Evolutionary conservation across 1,140 invertebrate species (phyloP).

Genomic region (Charaxes varanes): DNA sequence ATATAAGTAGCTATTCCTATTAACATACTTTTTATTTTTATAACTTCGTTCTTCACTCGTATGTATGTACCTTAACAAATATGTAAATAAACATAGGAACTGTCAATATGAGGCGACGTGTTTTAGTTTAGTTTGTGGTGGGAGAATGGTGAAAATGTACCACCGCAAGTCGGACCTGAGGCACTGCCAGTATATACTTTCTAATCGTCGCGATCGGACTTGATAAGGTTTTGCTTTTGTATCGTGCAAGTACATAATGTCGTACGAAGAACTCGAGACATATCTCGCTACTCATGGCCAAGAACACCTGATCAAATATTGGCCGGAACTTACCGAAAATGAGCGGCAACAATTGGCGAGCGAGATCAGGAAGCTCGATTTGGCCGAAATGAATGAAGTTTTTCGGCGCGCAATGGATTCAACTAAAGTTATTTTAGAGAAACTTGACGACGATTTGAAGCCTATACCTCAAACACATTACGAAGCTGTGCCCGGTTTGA

Average conservation of each 20-base stretch:
- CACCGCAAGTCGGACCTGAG: conserved; percentile 19
- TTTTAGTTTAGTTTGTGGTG: conserved; percentile 44
- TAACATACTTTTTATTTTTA: too few species aligned
- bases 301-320: conserved; percentile 91
- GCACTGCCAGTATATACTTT: conserved; percentile 54
- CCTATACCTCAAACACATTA: conserved; percentile 87
- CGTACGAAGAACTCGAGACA: conserved; percentile 49
- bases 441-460: conserved; percentile 87
- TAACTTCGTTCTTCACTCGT: too few species aligned
- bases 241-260: conserved; percentile 31
- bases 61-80: conserved; percentile 3
- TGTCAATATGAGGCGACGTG: conserved; percentile 40
- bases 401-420: conserved; percentile 79
- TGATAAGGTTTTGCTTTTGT: conserved; percentile 26
- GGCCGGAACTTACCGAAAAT: conserved; percentile 80
- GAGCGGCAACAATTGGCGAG: conserved; percentile 76
- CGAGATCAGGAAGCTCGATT: conserved; percentile 80
- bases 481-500: conserved; percentile 77
- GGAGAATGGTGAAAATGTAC: conserved; percentile 48
- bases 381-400: conserved; percentile 79
- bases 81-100: conserved; percentile 46
- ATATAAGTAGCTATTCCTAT: too few species aligned
- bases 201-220: conserved; percentile 53
- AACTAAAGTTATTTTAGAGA: conserved; percentile 76
- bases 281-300: conserved; percentile 77